Percentiles rank a stretch among this genome's conserved stretches.
These are phyloP conservation scores for Nemoura dubitans DNA, from an alignment of 2,888 invertebrate species.

Conservation along the genomic window DNA sequence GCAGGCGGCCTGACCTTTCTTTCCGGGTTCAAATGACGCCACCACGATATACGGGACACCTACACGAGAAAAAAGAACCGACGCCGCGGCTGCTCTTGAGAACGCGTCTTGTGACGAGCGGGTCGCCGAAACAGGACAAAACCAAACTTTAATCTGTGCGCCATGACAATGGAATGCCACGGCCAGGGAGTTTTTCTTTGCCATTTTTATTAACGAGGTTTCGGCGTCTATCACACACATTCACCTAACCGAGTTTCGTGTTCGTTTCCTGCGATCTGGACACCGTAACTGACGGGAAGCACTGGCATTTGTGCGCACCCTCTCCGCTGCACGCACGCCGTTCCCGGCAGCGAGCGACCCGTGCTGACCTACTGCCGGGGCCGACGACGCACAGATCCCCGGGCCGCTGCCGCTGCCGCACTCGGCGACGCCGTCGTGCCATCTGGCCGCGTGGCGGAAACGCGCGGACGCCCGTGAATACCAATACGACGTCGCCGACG, in stretches of 20 bases:
- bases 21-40: not conserved
- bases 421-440: not conserved
- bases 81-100: no score
- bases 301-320: not conserved
- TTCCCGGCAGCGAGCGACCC: not conserved
- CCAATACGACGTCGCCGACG: not conserved
- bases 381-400: not conserved
- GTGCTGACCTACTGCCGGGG: not conserved
- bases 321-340: not conserved
- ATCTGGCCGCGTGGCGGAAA: not conserved
- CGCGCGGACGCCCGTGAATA: not conserved
- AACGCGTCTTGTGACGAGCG: not conserved
- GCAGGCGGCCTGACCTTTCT: not conserved
- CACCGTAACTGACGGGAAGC: no score
- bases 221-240: no score
- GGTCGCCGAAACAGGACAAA: not conserved
- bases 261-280: no score
- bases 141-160: no score
- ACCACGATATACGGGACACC: not conserved
- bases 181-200: no score
- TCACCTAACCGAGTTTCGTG: no score
- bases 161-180: no score
- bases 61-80: no score
- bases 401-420: not conserved
- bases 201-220: no score